phyloP scores from a whole-genome alignment of 2,113 vertebrate species.

The Alligator mississippiensis region DNA sequence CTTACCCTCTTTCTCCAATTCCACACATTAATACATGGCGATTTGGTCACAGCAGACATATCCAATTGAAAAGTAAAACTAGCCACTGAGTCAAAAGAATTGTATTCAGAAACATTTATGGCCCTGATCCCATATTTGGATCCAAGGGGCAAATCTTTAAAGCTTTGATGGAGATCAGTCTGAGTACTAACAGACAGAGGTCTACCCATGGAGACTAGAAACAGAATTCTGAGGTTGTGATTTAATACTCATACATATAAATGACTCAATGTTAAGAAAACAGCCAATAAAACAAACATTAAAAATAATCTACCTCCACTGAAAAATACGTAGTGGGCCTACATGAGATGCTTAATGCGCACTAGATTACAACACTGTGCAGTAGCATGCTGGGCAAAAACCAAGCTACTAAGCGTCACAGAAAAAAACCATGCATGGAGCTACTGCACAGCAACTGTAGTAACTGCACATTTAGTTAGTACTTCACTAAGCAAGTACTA shows the following conservation, averaged over 20 bases:
- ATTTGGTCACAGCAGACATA: neutral
- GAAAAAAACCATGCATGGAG: no score
- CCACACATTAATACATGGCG: fast-evolving
- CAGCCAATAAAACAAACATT: neutral
- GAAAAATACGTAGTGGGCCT: no score
- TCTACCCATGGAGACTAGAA: neutral
- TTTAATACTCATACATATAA: neutral
- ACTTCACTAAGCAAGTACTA: no score
- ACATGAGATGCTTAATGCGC: no score
- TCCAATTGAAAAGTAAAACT: neutral
- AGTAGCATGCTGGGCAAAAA: no score
- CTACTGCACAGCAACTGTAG: no score
- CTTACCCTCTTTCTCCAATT: neutral
- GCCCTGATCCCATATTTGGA: neutral
- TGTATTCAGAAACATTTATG: neutral
- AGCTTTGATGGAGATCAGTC: neutral
- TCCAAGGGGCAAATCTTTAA: neutral
- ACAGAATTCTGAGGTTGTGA: neutral
- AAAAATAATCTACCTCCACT: neutral
- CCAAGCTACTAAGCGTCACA: no score
- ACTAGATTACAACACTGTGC: no score
- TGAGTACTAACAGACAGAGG: neutral
- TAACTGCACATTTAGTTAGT: no score
- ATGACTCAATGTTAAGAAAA: neutral
- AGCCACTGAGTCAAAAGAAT: neutral